phyloP scores from a whole-genome alignment of 2,888 invertebrate species.

The Clostera curtula region DNA sequence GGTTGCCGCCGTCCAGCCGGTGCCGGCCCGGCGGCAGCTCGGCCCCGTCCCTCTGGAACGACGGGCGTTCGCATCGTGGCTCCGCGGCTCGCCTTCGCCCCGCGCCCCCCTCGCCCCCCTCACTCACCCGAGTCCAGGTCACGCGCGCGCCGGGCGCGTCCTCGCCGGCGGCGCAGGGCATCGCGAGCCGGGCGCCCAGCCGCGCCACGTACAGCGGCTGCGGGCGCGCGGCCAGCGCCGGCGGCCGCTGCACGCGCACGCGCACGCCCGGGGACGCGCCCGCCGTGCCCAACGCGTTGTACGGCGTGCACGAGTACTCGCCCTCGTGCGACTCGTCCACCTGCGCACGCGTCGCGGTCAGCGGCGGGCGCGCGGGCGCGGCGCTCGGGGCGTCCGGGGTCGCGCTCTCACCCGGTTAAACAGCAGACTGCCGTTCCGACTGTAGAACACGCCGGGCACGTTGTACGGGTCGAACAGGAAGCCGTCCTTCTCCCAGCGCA shows the following conservation, averaged over 20 bases:
- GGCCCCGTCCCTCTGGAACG: constrained; percentile 82
- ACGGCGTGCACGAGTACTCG: constrained; percentile 92
- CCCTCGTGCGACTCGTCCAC: constrained; percentile 92
- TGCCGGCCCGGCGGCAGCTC: constrained; percentile 80
- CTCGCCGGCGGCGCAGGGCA: constrained; percentile 87
- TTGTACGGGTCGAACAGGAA: constrained; percentile 93
- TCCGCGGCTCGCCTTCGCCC: background rate
- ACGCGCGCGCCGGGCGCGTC: constrained; percentile 23
- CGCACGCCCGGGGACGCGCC: constrained; percentile 89
- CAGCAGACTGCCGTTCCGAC: constrained; percentile 88
- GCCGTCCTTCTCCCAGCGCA: constrained; percentile 96
- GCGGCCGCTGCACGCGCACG: constrained; percentile 89
- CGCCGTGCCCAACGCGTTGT: constrained; percentile 90
- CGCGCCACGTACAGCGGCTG: constrained; percentile 89
- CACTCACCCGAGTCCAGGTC: constrained; percentile 36
- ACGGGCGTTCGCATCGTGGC: background rate
- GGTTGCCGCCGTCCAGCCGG: constrained; percentile 81
- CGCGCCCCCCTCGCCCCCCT: background rate
- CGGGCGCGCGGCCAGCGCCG: constrained; percentile 86
- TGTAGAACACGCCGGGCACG: constrained; percentile 89
- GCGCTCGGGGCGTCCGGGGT: background rate
- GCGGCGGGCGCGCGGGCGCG: background rate
- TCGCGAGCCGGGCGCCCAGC: constrained; percentile 84
- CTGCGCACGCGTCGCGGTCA: constrained; percentile 23
- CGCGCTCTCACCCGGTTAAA: constrained; percentile 76